Percentiles rank a stretch among this genome's conserved stretches.
These are phyloP conservation scores for Selene dorsalis DNA, from an alignment of 2,797 vertebrate species.

Conservation along the genomic window DNA sequence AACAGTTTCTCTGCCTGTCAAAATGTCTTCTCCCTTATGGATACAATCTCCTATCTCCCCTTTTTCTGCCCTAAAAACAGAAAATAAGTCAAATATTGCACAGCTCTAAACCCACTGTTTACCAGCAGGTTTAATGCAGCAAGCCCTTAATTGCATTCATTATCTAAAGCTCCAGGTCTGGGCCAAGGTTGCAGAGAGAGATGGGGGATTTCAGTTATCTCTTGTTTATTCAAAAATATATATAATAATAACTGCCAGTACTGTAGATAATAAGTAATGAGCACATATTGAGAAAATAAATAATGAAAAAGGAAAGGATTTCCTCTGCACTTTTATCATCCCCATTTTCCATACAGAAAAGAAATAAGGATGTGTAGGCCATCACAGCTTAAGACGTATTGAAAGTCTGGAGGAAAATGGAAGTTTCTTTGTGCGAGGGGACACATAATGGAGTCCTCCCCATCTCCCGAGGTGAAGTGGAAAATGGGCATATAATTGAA, in stretches of 20 bases:
- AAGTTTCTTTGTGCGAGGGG: slow-evolving; percentile 69
- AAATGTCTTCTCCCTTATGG: slow-evolving; percentile 52
- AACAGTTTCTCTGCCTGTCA: slow-evolving; percentile 45
- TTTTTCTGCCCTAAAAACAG: slow-evolving; percentile 68
- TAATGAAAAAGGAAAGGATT: slow-evolving; percentile 77
- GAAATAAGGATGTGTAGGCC: slow-evolving; percentile 73
- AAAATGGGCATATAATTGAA: slow-evolving; percentile 74
- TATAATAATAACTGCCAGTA: slow-evolving; percentile 80
- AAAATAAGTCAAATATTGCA: slow-evolving; percentile 70
- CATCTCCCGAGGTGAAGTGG: slow-evolving; percentile 61
- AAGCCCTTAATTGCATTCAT: slow-evolving; percentile 85
- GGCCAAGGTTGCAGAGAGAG: slow-evolving; percentile 77
- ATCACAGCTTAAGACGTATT: slow-evolving; percentile 72
- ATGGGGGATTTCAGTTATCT: slow-evolving; percentile 85
- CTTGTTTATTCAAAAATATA: slow-evolving; percentile 84
- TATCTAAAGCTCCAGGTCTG: slow-evolving; percentile 84
- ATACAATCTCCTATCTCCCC: slow-evolving; percentile 56
- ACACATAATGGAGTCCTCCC: slow-evolving; percentile 71
- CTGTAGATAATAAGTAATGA: slow-evolving; percentile 83
- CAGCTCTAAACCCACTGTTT: slow-evolving; percentile 78
- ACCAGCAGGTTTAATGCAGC: slow-evolving; percentile 81
- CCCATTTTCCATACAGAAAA: slow-evolving; percentile 72
- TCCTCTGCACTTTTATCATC: slow-evolving; percentile 79
- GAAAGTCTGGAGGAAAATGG: slow-evolving; percentile 72
- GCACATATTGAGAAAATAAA: slow-evolving; percentile 80